Evolutionary conservation across 2,797 vertebrate species (phyloP).

Genomic region (Gypaetus barbatus): DNA sequence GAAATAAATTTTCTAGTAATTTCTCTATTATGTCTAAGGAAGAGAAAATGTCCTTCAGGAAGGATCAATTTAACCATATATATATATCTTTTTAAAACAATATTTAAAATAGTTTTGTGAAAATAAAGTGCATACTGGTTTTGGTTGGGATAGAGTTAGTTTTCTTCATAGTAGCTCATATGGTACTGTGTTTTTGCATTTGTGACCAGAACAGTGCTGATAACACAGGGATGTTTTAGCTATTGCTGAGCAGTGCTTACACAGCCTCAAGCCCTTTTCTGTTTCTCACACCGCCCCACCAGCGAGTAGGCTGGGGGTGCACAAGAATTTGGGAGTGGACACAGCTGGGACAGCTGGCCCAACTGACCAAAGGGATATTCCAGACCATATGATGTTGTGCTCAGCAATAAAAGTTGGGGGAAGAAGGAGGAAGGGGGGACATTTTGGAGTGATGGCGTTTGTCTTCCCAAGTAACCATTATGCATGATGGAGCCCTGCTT

Average conservation of each 20-base stretch:
- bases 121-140: not conserved
- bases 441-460: not conserved
- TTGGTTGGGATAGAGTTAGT: not conserved
- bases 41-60: not conserved
- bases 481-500: fast-evolving
- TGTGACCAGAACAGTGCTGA: not conserved
- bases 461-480: not conserved
- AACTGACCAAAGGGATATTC: not conserved
- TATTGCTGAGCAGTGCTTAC: not conserved
- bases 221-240: not conserved
- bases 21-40: not conserved
- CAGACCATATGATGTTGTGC: no score
- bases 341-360: not conserved
- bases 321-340: not conserved
- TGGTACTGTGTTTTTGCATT: not conserved
- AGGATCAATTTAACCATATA: not conserved
- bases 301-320: not conserved
- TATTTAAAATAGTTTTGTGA: not conserved
- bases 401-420: no score
- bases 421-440: not conserved
- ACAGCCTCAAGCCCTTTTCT: fast-evolving
- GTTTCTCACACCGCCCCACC: not conserved
- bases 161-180: not conserved
- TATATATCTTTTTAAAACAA: not conserved
- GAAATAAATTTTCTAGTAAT: not conserved